phyloP scores from a whole-genome alignment of 2,888 invertebrate species.

The Opisthograptis luteolata region DNA sequence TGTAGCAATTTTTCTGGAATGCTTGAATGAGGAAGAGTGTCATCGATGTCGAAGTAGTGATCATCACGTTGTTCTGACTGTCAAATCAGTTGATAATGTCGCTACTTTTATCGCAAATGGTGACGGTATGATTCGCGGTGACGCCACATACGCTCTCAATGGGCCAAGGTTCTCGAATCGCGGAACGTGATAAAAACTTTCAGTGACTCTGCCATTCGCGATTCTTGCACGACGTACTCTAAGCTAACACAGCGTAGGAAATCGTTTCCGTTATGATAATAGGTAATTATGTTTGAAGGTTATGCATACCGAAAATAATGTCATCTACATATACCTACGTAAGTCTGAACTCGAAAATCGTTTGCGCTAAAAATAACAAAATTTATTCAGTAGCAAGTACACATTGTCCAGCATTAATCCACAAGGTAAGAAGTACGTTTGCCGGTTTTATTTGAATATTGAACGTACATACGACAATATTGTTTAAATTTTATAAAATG shows the following conservation, averaged over 20 bases:
- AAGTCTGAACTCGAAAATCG: too few relatives aligned
- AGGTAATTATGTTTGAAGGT: neutral
- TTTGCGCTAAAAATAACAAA: too few relatives aligned
- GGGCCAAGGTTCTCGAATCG: constrained; percentile 22
- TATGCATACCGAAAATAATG: neutral
- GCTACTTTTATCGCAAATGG: constrained; percentile 5
- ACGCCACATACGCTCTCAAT: constrained; percentile 18
- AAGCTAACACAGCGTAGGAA: neutral
- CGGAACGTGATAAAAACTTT: constrained; percentile 8
- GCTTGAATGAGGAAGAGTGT: too few relatives aligned
- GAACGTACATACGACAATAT: too few relatives aligned
- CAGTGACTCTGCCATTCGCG: constrained; percentile 12
- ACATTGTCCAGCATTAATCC: too few relatives aligned
- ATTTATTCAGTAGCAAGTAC: too few relatives aligned
- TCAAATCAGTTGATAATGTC: neutral
- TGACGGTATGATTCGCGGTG: constrained; percentile 19
- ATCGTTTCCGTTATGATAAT: constrained; percentile 11
- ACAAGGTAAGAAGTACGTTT: too few relatives aligned
- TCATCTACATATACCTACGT: neutral
- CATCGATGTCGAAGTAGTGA: too few relatives aligned
- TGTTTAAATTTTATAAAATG: too few relatives aligned
- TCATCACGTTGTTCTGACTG: neutral
- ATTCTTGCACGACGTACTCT: too few relatives aligned
- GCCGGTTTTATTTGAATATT: too few relatives aligned
- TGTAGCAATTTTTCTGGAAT: too few relatives aligned